These are phyloP conservation scores for Gymnopithys bicolor DNA, from an alignment of 2,797 vertebrate species.

Conservation along the genomic window DNA sequence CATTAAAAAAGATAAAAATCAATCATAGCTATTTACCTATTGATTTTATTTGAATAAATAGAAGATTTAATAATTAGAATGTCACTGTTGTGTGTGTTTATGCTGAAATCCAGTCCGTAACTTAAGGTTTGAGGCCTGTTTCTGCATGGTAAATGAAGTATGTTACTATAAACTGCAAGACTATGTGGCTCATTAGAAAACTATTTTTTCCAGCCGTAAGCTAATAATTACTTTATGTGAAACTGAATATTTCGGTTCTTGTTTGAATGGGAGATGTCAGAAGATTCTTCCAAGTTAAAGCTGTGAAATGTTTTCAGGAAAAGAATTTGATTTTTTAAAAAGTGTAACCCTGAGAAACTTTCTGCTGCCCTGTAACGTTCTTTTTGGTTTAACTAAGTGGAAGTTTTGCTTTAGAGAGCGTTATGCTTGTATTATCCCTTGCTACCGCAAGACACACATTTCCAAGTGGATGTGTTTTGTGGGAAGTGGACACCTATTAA, in stretches of 20 bases:
- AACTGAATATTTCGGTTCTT: neutral
- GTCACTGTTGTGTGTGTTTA: neutral
- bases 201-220: neutral
- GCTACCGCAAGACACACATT: neutral
- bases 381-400: neutral
- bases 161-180: neutral
- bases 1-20: neutral
- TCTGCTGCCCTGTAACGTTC: neutral
- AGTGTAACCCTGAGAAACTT: neutral
- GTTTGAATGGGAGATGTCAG: neutral
- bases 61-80: neutral
- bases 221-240: neutral
- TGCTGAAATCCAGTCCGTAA: neutral
- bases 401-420: neutral
- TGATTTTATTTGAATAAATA: conserved; percentile 9
- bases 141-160: neutral
- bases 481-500: neutral
- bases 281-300: neutral
- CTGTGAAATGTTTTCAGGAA: neutral
- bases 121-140: neutral
- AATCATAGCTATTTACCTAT: neutral
- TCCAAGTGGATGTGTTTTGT: neutral
- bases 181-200: neutral
- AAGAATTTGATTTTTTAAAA: neutral
- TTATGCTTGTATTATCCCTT: neutral